Evolutionary conservation across 2,888 invertebrate genomes (phyloP).

Genomic region (Ennomos fuscantarius): DNA sequence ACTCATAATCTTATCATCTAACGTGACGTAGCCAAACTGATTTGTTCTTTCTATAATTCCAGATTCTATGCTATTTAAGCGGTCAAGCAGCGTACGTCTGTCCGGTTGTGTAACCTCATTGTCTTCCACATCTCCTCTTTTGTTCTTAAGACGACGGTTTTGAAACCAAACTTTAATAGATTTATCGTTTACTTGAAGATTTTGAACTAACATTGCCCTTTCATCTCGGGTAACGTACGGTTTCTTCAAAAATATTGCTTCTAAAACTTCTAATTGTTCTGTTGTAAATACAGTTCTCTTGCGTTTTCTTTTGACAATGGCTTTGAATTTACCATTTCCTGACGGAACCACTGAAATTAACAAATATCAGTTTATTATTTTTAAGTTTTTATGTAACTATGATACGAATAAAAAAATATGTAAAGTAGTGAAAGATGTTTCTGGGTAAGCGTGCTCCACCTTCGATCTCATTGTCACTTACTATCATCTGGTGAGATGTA

Average conservation of each 20-base stretch:
- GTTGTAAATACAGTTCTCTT: constrained; percentile 91
- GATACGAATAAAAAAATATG: too few species aligned
- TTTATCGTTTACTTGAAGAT: constrained; percentile 86
- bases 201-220: constrained; percentile 86
- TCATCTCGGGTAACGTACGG: constrained; percentile 89
- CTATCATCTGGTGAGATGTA: too few species aligned
- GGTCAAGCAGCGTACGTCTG: constrained; percentile 21
- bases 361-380: not conserved
- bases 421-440: too few species aligned
- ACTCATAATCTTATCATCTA: constrained; percentile 54
- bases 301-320: constrained; percentile 79
- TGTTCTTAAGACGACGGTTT: constrained; percentile 88
- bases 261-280: constrained; percentile 88
- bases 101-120: constrained; percentile 25
- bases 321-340: constrained; percentile 41
- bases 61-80: constrained; percentile 54
- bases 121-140: constrained; percentile 69
- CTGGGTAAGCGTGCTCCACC: too few species aligned
- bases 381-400: not conserved
- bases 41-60: constrained; percentile 55
- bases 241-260: constrained; percentile 88
- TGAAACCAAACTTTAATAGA: constrained; percentile 94
- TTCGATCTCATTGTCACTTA: too few species aligned
- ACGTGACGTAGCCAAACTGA: constrained; percentile 56
- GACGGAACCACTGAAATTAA: constrained; percentile 44